Evolutionary conservation across 2,797 vertebrate species (phyloP).

Genomic region (Xerus rutilus): DNA sequence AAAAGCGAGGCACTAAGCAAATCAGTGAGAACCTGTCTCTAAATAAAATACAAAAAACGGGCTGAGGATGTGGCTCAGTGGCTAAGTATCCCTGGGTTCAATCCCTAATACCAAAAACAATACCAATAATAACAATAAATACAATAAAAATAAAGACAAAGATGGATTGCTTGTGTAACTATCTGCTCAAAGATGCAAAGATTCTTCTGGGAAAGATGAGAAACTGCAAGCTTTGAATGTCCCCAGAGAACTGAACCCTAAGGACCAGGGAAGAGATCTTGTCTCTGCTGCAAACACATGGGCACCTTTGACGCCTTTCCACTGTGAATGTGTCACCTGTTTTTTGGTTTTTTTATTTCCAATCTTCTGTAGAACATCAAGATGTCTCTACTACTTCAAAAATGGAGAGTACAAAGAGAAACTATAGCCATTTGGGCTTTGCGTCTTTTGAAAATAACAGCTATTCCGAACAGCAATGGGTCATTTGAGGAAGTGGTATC

Average conservation of each 20-base stretch:
- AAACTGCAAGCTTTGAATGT: not conserved
- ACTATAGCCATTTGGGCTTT: constrained; percentile 65
- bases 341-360: not conserved
- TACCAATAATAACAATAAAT: no score
- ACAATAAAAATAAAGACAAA: not conserved
- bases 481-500: constrained; percentile 68
- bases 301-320: constrained; percentile 16
- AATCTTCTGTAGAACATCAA: constrained; percentile 36
- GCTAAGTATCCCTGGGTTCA: not conserved
- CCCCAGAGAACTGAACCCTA: not conserved
- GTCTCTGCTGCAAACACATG: constrained; percentile 2
- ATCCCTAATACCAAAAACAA: not conserved
- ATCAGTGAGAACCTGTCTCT: no score
- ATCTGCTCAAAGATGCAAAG: not conserved
- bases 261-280: not conserved
- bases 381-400: constrained; percentile 69
- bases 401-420: constrained; percentile 46
- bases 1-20: no score
- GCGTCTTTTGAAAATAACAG: constrained; percentile 79
- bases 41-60: no score
- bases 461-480: constrained; percentile 59
- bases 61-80: no score
- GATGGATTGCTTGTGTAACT: not conserved
- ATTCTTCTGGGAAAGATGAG: constrained; percentile 4
- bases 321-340: constrained; percentile 41